Conservation (phyloP, 1,140 invertebrate species). For the Chrysomallon squamiferum region DNA sequence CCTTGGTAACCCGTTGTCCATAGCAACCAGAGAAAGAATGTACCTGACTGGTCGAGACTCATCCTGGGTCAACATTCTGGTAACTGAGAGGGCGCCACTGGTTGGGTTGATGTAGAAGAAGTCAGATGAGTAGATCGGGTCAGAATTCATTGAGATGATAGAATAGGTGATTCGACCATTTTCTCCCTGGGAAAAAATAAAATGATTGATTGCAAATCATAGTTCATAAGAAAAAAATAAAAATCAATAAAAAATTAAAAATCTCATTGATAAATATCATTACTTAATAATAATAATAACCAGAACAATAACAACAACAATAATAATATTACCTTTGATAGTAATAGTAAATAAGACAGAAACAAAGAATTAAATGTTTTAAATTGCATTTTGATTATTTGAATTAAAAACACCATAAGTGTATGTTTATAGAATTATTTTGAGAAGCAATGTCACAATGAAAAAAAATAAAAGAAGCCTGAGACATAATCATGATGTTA, state of each 20-base stretch:
- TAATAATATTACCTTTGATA: too few species aligned
- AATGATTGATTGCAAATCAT: not conserved
- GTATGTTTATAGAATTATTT: too few species aligned
- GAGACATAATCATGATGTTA: too few species aligned
- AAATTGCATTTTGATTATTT: too few species aligned
- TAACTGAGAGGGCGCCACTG: conserved; percentile 28
- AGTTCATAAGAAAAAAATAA: not conserved
- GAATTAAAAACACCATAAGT: too few species aligned
- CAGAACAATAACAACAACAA: too few species aligned
- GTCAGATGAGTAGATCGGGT: conserved; percentile 19
- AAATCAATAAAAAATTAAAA: not conserved
- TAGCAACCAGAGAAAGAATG: conserved; percentile 19
- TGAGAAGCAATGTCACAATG: too few species aligned
- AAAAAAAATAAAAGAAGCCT: too few species aligned
- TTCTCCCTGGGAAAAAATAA: conserved; percentile 28
- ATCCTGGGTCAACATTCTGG: conserved; percentile 18
- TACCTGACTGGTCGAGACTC: not conserved
- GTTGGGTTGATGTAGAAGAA: conserved; percentile 40
- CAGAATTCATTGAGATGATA: conserved; percentile 19
- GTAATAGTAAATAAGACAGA: too few species aligned
- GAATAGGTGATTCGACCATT: conserved; percentile 34
- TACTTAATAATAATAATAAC: too few species aligned
- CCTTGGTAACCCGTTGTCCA: conserved; percentile 27
- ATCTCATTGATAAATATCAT: not conserved
- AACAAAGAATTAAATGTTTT: too few species aligned